Percentiles rank a stretch among this genome's conserved stretches.
phyloP scores from a whole-genome alignment of 2,797 vertebrate genomes.

The Periparus ater region DNA sequence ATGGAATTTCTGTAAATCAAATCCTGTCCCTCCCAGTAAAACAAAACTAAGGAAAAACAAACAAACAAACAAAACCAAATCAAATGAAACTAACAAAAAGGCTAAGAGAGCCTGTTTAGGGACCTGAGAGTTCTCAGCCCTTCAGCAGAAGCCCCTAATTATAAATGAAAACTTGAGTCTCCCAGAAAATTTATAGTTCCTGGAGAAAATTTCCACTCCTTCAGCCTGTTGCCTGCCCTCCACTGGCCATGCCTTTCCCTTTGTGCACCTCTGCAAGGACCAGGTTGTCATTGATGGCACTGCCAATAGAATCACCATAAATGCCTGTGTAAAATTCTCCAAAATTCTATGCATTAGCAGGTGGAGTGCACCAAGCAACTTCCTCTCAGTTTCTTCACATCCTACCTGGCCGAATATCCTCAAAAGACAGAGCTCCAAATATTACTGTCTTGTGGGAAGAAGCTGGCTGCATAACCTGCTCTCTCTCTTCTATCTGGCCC shows the following conservation, averaged over 20 bases:
- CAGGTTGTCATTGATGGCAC: neutral
- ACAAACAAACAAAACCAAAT: neutral
- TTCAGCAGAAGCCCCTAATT: neutral
- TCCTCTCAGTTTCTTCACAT: neutral
- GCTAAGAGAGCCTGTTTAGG: neutral
- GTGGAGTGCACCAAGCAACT: neutral
- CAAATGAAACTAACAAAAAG: neutral
- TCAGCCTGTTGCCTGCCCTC: neutral
- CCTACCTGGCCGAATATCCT: neutral
- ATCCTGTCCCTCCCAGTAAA: neutral
- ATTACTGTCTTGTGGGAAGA: neutral
- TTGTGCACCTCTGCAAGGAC: neutral
- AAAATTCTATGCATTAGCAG: neutral
- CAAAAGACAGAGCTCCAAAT: neutral
- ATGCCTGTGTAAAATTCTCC: neutral
- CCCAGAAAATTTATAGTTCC: neutral
- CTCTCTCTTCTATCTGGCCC: neutral
- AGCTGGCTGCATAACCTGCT: neutral
- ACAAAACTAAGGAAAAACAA: neutral
- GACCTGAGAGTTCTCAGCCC: neutral
- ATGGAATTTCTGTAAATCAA: neutral
- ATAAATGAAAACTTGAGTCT: neutral
- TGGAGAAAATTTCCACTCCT: neutral
- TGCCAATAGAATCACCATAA: neutral
- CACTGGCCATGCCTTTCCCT: neutral